Evolutionary conservation across 2,797 vertebrate species (phyloP).

Genomic region (Trichosurus vulpecula): DNA sequence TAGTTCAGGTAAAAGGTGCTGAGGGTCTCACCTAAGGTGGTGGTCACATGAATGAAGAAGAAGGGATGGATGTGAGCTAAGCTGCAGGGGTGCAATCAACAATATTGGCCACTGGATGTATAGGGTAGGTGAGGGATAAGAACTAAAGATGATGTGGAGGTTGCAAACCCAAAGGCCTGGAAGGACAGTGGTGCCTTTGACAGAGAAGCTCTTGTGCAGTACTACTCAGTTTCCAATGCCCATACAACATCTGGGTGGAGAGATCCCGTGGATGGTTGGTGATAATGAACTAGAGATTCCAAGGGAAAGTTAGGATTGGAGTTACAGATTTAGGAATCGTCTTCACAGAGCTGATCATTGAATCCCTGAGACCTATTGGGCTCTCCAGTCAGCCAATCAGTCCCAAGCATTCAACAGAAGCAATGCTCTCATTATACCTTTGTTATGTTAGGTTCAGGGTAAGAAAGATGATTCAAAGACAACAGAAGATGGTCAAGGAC

Average conservation of each 20-base stretch:
- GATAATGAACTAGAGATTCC: background rate
- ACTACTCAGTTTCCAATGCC: background rate
- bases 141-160: background rate
- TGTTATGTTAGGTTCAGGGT: background rate
- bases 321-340: background rate
- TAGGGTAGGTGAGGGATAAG: background rate
- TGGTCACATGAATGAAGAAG: background rate
- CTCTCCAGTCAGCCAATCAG: background rate
- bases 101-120: background rate
- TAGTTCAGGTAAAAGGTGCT: background rate
- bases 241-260: background rate
- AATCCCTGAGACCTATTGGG: background rate
- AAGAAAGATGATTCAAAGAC: too few species aligned
- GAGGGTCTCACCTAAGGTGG: background rate
- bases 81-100: background rate
- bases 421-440: background rate
- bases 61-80: background rate
- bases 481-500: background rate
- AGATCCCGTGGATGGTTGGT: background rate
- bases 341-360: background rate
- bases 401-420: background rate
- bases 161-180: background rate
- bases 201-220: background rate
- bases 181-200: background rate
- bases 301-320: background rate